Base-by-base conservation (phyloP, 2,113 vertebrate genomes). In the Enhydra lutris region DNA sequence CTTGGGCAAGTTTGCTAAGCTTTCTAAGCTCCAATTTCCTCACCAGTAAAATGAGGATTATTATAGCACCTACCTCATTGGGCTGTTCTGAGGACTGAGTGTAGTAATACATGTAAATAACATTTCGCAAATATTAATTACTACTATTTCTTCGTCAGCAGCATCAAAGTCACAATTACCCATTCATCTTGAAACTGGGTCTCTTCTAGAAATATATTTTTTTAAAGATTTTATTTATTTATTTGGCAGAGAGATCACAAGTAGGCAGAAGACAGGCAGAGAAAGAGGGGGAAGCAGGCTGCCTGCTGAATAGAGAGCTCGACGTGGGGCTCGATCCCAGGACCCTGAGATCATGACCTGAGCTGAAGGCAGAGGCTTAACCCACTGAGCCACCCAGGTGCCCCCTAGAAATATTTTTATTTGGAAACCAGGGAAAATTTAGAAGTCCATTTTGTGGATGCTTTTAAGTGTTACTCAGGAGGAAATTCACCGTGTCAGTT, bases 341-440 rank as follows among this genome's bases (percentile, higher is more conserved):
- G 45, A 47, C 45, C 45, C 45, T 47, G 45, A 47, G 45, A 47
- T 47, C 45, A 47, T 47, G 45, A 47, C 45, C 45, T 47, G 45
- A 47, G 45, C 45, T 47, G 10, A 47, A 47, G 10, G 45, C 45
- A 47, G 45, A 47, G 45, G 45, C 45, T 47, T 47, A 47, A 47
- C 45, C 45, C 45, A 47, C 45, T 47, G 45, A 47, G 10, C 45
- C 45, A 47, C 45, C 45, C 45, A 47, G 45, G 45, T 8, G 10
- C 45, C 45, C 45, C 45, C 2, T 61, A 76, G 81, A 97, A 95
- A 85, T 39, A 31, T 17, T 61, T 92, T 92, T 26, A 90, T 59
- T 95, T 95, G 84, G 63, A 59, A 91, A 88, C 21, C 91, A 90
- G 17, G 55, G 5, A 92, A 96, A 89, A 26, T 63, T 84, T n/a